Conservation (phyloP, 2,888 invertebrate species). For the Papilio demoleus region DNA sequence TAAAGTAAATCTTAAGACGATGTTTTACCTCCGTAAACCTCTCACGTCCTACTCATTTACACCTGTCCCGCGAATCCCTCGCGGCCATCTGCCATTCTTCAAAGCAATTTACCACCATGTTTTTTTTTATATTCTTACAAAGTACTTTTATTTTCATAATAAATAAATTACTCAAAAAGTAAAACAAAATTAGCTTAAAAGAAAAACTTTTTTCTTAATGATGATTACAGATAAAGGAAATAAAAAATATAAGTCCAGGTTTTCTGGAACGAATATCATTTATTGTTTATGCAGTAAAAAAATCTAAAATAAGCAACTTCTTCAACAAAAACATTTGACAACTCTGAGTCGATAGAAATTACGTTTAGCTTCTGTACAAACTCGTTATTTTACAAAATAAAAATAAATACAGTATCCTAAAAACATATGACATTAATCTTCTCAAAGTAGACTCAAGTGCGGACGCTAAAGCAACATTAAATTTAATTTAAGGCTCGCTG, state of each 20-base stretch:
- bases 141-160: background rate
- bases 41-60: constrained; percentile 20
- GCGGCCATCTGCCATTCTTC: background rate
- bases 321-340: background rate
- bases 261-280: background rate
- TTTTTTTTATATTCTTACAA: background rate
- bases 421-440: constrained; percentile 19
- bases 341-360: background rate
- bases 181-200: background rate
- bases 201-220: too few species aligned
- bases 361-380: background rate
- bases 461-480: constrained; percentile 9
- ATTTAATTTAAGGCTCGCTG: constrained; percentile 11
- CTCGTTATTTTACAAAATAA: background rate
- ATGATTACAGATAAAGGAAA: too few species aligned
- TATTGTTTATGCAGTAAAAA: background rate
- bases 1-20: constrained; percentile 6
- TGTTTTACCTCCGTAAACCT: background rate
- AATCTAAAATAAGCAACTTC: background rate
- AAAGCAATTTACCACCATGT: constrained; percentile 10
- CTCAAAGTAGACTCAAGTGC: constrained; percentile 7
- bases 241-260: background rate
- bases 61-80: background rate
- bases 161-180: background rate
- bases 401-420: background rate